These are phyloP conservation scores for Spongilla lacustris DNA, from an alignment of 37 sponge, comb jelly and placozoan genomes.

Conservation along the genomic window DNA sequence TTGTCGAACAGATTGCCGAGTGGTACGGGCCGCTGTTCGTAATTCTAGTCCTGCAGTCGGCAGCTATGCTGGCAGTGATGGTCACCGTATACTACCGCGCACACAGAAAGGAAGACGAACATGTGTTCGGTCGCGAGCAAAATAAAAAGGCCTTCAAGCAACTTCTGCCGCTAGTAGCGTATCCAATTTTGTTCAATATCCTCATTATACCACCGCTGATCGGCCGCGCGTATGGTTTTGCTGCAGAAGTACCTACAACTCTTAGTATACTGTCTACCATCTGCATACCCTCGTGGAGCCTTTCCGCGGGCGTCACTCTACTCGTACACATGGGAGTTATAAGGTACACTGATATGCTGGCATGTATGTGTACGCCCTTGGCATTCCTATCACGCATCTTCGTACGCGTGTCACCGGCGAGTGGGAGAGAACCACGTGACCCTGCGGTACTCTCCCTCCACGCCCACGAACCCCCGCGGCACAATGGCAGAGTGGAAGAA, in stretches of 20 bases:
- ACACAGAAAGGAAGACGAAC: not conserved
- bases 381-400: not conserved
- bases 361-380: not conserved
- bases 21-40: not conserved
- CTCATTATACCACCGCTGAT: not conserved
- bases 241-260: not conserved
- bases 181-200: not conserved
- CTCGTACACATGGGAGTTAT: not conserved
- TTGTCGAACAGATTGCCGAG: not conserved
- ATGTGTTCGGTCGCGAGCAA: not conserved
- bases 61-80: not conserved
- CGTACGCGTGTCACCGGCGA: too few relatives aligned
- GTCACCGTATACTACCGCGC: not conserved
- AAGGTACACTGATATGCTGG: not conserved
- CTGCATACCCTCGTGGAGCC: not conserved
- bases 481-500: too few relatives aligned
- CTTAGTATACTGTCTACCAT: not conserved
- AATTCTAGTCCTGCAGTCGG: not conserved
- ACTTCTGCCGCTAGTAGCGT: not conserved
- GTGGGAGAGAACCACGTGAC: too few relatives aligned
- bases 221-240: not conserved
- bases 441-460: too few relatives aligned
- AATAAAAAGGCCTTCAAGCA: not conserved
- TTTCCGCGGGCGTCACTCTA: not conserved
- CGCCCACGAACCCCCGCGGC: too few relatives aligned